A percentile compares a stretch with the other conserved stretches of the same genome.
Conservation (phyloP, 2,113 vertebrate genomes). For the Salvator merianae region DNA sequence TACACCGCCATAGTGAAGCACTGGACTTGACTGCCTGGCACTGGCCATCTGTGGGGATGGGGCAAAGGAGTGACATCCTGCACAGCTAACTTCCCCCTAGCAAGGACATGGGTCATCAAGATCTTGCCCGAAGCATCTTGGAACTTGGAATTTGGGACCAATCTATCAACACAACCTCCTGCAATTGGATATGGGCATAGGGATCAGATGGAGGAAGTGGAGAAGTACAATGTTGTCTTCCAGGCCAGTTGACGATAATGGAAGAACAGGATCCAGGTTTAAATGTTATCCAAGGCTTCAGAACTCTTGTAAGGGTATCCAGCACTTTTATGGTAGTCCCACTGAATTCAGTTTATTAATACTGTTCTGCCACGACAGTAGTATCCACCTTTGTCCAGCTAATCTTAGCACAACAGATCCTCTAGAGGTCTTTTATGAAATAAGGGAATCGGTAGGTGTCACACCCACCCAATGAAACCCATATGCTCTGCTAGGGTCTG, state of each 20-base stretch:
- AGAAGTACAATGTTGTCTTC: background rate
- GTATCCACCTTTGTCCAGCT: background rate
- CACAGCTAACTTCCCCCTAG: background rate
- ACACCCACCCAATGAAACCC: background rate
- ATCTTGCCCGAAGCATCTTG: background rate
- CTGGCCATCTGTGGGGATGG: slow-evolving; percentile 7
- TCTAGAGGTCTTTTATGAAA: background rate
- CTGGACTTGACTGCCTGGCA: slow-evolving; percentile 23
- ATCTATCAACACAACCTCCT: background rate
- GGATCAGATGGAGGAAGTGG: background rate
- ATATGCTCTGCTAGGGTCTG: background rate
- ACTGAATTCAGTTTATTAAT: background rate
- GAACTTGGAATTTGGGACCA: slow-evolving; percentile 1
- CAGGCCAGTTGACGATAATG: background rate
- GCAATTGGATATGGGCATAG: background rate
- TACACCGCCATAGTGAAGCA: slow-evolving; percentile 26
- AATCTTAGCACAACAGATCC: background rate
- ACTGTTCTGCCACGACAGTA: background rate
- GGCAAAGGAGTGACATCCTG: background rate
- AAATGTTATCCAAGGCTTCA: background rate
- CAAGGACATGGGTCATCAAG: background rate
- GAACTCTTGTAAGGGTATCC: background rate
- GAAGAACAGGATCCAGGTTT: background rate
- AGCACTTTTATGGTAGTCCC: background rate
- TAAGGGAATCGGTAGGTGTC: background rate